Evolutionary conservation across 2,113 vertebrate genomes (phyloP).

Genomic region (Oxyruncus cristatus): DNA sequence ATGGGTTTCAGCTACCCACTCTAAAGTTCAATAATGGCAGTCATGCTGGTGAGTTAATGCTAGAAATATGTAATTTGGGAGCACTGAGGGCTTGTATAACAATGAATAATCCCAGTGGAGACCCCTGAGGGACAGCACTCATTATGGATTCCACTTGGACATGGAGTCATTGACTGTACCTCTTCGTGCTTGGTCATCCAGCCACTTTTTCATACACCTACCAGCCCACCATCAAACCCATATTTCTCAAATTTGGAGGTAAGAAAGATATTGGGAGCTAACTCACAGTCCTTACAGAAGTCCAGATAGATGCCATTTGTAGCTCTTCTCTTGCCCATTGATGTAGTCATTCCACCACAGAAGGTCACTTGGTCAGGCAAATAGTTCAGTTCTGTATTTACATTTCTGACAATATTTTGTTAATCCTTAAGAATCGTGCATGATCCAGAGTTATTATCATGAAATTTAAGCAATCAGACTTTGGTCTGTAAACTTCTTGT

Average conservation of each 20-base stretch:
- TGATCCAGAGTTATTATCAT: background rate
- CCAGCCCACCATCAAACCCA: background rate
- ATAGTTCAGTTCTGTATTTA: background rate
- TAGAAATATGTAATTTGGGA: slow-evolving; percentile 18
- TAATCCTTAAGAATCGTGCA: background rate
- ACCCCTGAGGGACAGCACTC: fast-evolving
- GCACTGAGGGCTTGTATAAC: background rate
- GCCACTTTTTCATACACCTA: background rate
- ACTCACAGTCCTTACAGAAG: background rate
- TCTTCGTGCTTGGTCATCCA: background rate
- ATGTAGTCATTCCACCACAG: background rate
- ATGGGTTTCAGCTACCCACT: slow-evolving; percentile 47
- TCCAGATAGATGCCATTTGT: background rate
- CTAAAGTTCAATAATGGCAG: slow-evolving; percentile 44
- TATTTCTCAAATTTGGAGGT: background rate
- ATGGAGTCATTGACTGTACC: background rate
- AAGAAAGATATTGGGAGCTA: background rate
- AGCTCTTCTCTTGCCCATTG: background rate
- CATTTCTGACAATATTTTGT: background rate
- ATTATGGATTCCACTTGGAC: background rate
- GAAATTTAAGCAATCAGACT: background rate
- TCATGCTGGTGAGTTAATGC: slow-evolving; percentile 30
- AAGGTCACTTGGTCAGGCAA: background rate
- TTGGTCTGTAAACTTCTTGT: background rate
- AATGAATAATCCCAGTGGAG: background rate